Base-by-base conservation (phyloP, 2,888 invertebrate genomes). In the Lathronympha strigana region DNA sequence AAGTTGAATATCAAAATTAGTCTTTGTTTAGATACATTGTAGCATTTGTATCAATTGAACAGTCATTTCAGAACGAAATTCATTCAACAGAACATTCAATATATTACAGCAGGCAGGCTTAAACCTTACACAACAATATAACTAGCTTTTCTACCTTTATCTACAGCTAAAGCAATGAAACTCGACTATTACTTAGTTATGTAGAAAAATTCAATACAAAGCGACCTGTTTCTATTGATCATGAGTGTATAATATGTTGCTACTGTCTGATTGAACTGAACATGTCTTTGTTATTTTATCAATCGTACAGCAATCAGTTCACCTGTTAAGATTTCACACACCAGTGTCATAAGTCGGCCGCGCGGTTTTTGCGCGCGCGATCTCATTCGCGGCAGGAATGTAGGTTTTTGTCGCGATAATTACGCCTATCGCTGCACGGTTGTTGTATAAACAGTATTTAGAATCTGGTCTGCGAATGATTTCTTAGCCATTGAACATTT, bases 381-480 rank as follows among this genome's bases (percentile, higher is more conserved):
- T 84, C 76, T 80, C 75, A 72, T 81, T 77, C 74, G 72, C 67
- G 67, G 72, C 71, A 70, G 84, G 87, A 87, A 89, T 87, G 87
- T 76, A 69, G 78, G 71, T 85, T 87, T 86, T 88, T 86, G 79
- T 81, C 76, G 73, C 70, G 68, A 66, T 70, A 69, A 70, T 72
- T 68, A 68, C 67, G 68, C 68, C 69, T 68, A 71, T 70, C 68
- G 58, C 58, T 61, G 36, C 21, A 28, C 55, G 40, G 57, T 45
- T 45, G 17, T 17, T 28, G 19, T 57, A 57, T 31, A 13, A n/a
- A 31, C 57, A 57, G 57, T 57, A 45, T 45, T 33, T 40, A 19
- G 61, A 40, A 25, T 17, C 36, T 43, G 19, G 11, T 49, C 23
- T 33, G 33, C 11, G 11, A 9, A 11, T 8, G 9, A 9, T n/a